phyloP scores from a whole-genome alignment of 37 sponge, comb jelly and placozoan genomes.

The Axinella damicornis region DNA sequence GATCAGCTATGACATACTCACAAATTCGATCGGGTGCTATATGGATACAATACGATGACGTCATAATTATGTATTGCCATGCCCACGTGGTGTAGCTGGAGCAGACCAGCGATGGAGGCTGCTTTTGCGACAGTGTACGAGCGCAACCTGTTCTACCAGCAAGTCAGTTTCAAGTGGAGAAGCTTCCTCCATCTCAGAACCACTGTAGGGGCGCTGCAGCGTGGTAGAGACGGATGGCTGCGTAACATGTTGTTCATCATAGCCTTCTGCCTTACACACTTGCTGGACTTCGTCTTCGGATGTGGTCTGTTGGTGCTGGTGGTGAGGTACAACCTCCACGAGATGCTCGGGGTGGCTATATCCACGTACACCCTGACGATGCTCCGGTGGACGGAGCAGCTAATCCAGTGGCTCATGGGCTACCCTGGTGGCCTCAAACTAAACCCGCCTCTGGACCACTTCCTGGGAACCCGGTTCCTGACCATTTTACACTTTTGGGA shows the following conservation, averaged over 20 bases:
- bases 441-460: constrained; percentile 69
- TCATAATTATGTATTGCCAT: too few relatives aligned
- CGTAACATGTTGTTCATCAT: too few relatives aligned
- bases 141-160: constrained; percentile 56
- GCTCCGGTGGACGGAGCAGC: constrained; percentile 22
- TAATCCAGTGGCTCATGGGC: constrained; percentile 77
- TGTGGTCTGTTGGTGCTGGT: background rate
- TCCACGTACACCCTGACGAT: constrained; percentile 29
- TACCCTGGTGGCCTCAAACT: constrained; percentile 84
- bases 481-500: constrained; percentile 41
- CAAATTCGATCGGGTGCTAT: too few relatives aligned
- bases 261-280: background rate
- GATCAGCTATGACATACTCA: too few relatives aligned
- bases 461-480: constrained; percentile 49
- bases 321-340: background rate
- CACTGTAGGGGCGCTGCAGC: background rate
- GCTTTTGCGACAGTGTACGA: constrained; percentile 26
- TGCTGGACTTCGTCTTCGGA: constrained; percentile 28
- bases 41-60: too few relatives aligned
- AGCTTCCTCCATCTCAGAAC: background rate
- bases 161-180: constrained; percentile 34
- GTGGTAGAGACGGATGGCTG: too few relatives aligned
- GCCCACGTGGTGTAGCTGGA: too few relatives aligned
- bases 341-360: constrained; percentile 6
- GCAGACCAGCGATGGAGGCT: background rate